Conservation (phyloP, 2,113 vertebrate species). For the Callorhinus ursinus region DNA sequence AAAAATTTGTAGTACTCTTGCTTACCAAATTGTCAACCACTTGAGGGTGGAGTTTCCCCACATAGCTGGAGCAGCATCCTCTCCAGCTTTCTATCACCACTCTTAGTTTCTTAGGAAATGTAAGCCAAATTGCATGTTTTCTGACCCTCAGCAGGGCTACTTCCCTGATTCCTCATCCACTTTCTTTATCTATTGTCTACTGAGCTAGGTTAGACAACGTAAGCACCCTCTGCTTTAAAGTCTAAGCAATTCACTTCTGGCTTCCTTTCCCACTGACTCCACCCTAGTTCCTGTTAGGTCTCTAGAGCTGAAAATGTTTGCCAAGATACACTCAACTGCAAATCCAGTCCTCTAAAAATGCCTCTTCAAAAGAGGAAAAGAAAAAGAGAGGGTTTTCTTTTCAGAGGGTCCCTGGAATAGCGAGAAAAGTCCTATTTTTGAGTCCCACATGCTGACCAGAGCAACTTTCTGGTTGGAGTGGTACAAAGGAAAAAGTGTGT, state of each 20-base stretch:
- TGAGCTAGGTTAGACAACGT: conserved; percentile 11
- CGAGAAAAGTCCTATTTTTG: background rate
- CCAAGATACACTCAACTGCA: background rate
- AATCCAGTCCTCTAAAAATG: conserved; percentile 36
- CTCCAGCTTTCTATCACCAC: background rate
- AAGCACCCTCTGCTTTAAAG: background rate
- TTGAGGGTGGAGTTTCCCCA: conserved; percentile 48
- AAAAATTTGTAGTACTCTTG: conserved; percentile 19
- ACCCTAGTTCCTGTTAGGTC: conserved; percentile 60
- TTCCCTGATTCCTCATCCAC: conserved; percentile 19
- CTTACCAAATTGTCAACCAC: background rate
- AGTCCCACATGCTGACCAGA: background rate
- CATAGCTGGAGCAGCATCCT: background rate
- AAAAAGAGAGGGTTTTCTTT: background rate
- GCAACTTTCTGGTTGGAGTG: background rate
- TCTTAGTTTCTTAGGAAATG: conserved; percentile 28
- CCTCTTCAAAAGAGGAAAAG: conserved; percentile 13
- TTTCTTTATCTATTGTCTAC: conserved; percentile 43
- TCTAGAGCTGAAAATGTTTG: conserved; percentile 38
- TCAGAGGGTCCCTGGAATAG: background rate
- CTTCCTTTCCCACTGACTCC: conserved; percentile 61
- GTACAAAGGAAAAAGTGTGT: background rate
- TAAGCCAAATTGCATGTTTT: background rate
- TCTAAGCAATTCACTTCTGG: background rate
- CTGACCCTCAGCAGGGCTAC: background rate